Evolutionary conservation across 2,888 invertebrate genomes (phyloP).

Genomic region (Troides helena): DNA sequence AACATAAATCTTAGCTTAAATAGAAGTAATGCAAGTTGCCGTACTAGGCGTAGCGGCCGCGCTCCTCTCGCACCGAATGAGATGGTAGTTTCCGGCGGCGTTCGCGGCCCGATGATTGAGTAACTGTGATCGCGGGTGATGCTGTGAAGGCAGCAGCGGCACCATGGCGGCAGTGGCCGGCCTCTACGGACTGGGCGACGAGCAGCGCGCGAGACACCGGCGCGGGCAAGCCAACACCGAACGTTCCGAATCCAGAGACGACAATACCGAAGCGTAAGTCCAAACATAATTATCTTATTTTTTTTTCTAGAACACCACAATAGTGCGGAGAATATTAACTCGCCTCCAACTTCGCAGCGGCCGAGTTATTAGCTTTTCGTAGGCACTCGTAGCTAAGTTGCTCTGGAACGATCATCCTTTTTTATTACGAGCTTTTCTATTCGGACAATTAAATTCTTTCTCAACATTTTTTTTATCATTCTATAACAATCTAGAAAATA

Average conservation of each 20-base stretch:
- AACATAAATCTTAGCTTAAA: conserved; percentile 35
- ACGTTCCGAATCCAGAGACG: conserved; percentile 82
- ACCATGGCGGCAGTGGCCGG: conserved; percentile 89
- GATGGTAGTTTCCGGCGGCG: conserved; percentile 24
- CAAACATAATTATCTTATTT: conserved; percentile 21
- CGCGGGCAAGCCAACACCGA: conserved; percentile 81
- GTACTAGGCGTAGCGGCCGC: conserved; percentile 20
- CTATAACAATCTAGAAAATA: neutral
- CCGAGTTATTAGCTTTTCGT: conserved; percentile 22
- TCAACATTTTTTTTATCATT: neutral
- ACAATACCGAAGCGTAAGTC: conserved; percentile 81
- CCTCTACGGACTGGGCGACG: conserved; percentile 89
- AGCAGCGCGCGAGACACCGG: conserved; percentile 80
- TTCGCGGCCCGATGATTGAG: conserved; percentile 41
- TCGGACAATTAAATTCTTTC: conserved; percentile 5
- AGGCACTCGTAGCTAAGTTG: conserved; percentile 11
- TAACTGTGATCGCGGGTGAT: conserved; percentile 46
- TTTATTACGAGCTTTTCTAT: conserved; percentile 12
- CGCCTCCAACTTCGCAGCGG: conserved; percentile 6
- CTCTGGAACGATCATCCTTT: conserved; percentile 3
- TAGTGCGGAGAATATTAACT: conserved; percentile 10
- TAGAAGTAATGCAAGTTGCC: conserved; percentile 29
- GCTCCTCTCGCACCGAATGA: conserved; percentile 18
- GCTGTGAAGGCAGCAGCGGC: conserved; percentile 47
- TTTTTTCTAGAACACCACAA: neutral